Evolutionary conservation across 2,888 invertebrate genomes (phyloP), one percentile per base, ranked within the genome.

Genomic region (Caenorhabditis virilis): DNA sequence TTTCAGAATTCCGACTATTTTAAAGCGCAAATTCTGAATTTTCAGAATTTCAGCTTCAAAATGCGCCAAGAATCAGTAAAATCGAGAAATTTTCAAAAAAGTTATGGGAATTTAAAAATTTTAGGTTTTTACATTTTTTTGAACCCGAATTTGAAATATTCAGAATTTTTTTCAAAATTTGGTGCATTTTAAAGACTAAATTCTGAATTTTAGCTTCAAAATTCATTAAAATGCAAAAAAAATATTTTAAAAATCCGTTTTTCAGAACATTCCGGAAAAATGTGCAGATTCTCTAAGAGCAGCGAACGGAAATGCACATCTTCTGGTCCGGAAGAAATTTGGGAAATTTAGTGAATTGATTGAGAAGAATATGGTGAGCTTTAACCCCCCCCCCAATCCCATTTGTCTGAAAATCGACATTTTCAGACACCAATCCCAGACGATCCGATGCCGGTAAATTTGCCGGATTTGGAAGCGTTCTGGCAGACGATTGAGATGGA

Each of bases 401-500:
- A n/a, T n/a, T n/a, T n/a, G n/a, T n/a, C n/a, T n/a, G n/a, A n/a
- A n/a, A n/a, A n/a, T n/a, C n/a, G n/a, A n/a, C 20, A 27, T 16
- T 58, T 58, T 22, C 33, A 72, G 71, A 66, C 64, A 18, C 74
- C 74, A 2, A 49, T 64, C 9, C 54, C 52, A 3, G 52, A 60
- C 16, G 59, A 66, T 47, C 66, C 63, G 22, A 49, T 67, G 57
- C 57, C 59, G 22, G 69, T 64, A 7, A 69, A 63, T 4, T 39
- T 72, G 18, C 56, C 54, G 18, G 76, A 76, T 60, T 42, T 76
- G 23, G 69, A 67, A 50, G 74, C 64, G 25, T 74, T 74, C 52
- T 76, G 76, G 76, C 48, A 45, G 42, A 66, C 74, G 9, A 65
- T 76, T 15, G 68, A 69, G 22, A 65, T 74, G 51, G 74, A 76